Evolutionary conservation across 1,140 invertebrate genomes (phyloP), one percentile per base, ranked within the genome.

Genomic region (Drosophila busckii): DNA sequence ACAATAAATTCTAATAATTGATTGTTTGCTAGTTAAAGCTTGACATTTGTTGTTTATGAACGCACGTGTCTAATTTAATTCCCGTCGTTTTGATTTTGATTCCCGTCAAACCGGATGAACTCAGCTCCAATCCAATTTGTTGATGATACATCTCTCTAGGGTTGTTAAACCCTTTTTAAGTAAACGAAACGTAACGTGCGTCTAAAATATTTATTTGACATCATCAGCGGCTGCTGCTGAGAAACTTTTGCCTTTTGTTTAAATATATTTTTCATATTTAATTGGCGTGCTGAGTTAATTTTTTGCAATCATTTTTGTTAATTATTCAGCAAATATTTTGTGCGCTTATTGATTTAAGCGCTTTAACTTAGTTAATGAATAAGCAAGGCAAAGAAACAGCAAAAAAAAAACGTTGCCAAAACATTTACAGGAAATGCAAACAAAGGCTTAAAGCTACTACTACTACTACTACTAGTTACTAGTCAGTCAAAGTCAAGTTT

Each of bases 121-220:
- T 25, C 8, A 16, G 16, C 10, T 4, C 42, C 19, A 31, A 15
- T 17, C 23, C 6, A 26, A 25, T 55, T 15, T 34, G 19, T 5
- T 19, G 46, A 25, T 48, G 28, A 49, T 17, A 25, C 46, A 20
- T 19, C 12, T 16, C 15, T n/a, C n/a, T n/a, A n/a, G 35, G 48
- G 63, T 55, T 75, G 54, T 55, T 65, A 59, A 65, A 53, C 70
- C 60, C 48, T 53, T 50, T n/a, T n/a, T n/a, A n/a, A n/a, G n/a
- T n/a, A n/a, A 23, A 31, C 32, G 22, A 61, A 32, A 15, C 41
- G 49, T 19, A 55, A 49, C 45, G 35, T 40, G 25, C 35, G 35
- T 34, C 10, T 29, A 41, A 23, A 32, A 41, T 42, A 31, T 35
- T 34, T 44, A 44, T 62, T 73, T 59, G 69, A 67, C 68, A 73